phyloP scores from a whole-genome alignment of 2,888 invertebrate genomes.

The Tenthredo amoena region DNA sequence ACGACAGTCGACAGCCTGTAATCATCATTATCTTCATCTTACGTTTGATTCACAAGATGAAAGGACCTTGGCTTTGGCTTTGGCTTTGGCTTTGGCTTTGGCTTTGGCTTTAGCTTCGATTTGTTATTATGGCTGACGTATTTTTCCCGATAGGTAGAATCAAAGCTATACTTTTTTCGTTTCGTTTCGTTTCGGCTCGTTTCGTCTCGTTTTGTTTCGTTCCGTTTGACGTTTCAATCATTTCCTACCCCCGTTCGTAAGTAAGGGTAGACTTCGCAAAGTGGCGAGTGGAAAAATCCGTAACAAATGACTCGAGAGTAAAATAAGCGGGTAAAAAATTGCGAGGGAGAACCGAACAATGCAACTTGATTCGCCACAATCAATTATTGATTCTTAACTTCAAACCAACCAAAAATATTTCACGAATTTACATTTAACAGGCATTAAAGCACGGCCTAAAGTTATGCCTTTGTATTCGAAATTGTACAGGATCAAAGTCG shows the following conservation, averaged over 20 bases:
- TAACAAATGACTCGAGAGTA: constrained; percentile 34
- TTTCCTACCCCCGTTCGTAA: background rate
- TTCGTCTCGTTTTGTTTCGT: background rate
- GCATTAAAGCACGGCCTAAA: background rate
- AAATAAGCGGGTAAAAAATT: constrained; percentile 27
- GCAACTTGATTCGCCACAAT: constrained; percentile 20
- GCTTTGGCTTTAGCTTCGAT: constrained; percentile 29
- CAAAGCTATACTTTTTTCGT: constrained; percentile 31
- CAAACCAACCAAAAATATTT: background rate
- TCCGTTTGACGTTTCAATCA: constrained; percentile 50
- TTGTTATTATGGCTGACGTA: constrained; percentile 23
- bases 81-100: background rate
- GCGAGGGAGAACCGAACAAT: constrained; percentile 13
- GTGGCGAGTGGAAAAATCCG: constrained; percentile 24
- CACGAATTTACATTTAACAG: background rate
- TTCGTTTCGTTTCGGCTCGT: background rate
- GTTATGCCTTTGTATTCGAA: background rate
- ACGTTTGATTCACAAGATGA: constrained; percentile 31
- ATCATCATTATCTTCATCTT: constrained; percentile 44
- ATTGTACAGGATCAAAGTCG: background rate
- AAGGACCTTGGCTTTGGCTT: constrained; percentile 24
- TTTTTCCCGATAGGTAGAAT: constrained; percentile 8
- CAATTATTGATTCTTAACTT: constrained; percentile 23
- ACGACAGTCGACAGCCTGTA: constrained; percentile 20
- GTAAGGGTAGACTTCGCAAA: background rate